Evolutionary conservation across 2,797 vertebrate species (phyloP).

Genomic region (Esox masquinongy): DNA sequence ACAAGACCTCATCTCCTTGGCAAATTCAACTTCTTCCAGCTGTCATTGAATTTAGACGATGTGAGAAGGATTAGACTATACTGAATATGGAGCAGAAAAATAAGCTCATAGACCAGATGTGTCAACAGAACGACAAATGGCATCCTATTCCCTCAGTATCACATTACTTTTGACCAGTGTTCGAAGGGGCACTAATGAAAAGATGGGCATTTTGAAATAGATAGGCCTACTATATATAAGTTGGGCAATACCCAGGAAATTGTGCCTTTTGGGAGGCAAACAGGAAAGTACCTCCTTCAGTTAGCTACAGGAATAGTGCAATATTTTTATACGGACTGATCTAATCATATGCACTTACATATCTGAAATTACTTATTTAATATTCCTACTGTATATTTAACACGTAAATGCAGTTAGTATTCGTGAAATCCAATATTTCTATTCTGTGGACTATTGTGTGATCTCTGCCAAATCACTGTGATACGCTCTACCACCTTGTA

Average conservation of each 20-base stretch:
- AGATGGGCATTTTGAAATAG: neutral
- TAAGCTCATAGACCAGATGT: slow-evolving; percentile 22
- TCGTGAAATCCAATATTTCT: neutral
- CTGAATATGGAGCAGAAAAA: slow-evolving; percentile 56
- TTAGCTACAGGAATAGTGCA: neutral
- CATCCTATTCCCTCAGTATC: neutral
- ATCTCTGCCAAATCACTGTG: neutral
- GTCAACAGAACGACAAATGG: slow-evolving; percentile 2
- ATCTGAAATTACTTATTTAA: neutral
- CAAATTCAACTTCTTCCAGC: slow-evolving; percentile 27
- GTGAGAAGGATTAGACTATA: slow-evolving; percentile 50
- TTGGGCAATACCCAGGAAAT: neutral
- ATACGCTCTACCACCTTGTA: neutral
- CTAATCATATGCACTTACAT: neutral
- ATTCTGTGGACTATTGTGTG: neutral
- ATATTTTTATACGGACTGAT: neutral
- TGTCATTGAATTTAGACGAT: slow-evolving; percentile 32
- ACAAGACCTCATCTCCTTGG: slow-evolving; percentile 26
- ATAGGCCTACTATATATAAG: too few species aligned
- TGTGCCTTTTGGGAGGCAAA: neutral
- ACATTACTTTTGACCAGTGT: neutral
- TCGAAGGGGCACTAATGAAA: neutral
- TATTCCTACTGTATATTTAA: neutral
- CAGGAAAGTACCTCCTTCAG: neutral
- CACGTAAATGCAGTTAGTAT: neutral